These are phyloP conservation scores for Chionoecetes opilio DNA, from an alignment of 1,140 invertebrate genomes.

Conservation along the genomic window DNA sequence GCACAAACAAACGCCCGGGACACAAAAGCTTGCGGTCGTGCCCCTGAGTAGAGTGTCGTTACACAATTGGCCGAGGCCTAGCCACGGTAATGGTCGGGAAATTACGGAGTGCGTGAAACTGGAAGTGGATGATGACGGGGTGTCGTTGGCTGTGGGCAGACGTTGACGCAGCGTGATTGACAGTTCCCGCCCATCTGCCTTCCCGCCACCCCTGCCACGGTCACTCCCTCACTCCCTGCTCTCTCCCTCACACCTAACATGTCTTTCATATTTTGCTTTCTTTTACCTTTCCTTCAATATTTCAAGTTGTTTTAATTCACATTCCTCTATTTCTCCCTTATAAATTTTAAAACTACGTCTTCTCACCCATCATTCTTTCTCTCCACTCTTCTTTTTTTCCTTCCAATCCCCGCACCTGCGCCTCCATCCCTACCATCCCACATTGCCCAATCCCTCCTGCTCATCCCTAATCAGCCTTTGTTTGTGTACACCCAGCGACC, in stretches of 20 bases:
- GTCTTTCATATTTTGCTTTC: neutral
- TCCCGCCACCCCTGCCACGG: neutral
- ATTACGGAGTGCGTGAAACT: conserved; percentile 52
- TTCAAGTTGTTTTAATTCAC: neutral
- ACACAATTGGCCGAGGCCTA: conserved; percentile 45
- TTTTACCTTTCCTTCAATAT: neutral
- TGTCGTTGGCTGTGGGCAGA: conserved; percentile 42
- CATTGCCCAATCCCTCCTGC: neutral
- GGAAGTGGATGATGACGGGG: conserved; percentile 62
- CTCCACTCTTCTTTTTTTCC: neutral
- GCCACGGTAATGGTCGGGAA: conserved; percentile 47
- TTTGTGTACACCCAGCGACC: conserved; percentile 2
- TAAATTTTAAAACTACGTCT: neutral
- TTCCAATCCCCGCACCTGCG: neutral
- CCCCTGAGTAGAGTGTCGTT: conserved; percentile 40
- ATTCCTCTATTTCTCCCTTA: neutral
- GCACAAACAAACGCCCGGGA: conserved; percentile 17
- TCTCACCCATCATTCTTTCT: neutral
- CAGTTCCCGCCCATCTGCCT: neutral
- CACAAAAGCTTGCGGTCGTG: conserved; percentile 6
- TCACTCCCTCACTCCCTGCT: conserved; percentile 40
- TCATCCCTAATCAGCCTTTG: neutral
- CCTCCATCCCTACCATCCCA: neutral
- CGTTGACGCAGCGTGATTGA: conserved; percentile 62
- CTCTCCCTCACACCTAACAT: neutral